These are phyloP conservation scores for honey bee (Apis mellifera) DNA, from an alignment of 1,140 invertebrate species.

Conservation along the genomic window Amel_HAv3.1 CM009938.2:7350001-7350500, in stretches of 20 bases:
- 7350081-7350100: constrained; percentile 91
- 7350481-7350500: constrained; percentile 75
- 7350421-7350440: constrained; percentile 94
- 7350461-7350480: constrained; percentile 84
- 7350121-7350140: constrained; percentile 81
- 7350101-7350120: constrained; percentile 84
- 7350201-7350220: constrained; percentile 82
- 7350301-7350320: constrained; percentile 73
- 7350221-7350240: constrained; percentile 79
- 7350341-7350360: constrained; percentile 76
- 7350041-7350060: constrained; percentile 90
- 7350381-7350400: constrained; percentile 89
- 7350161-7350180: constrained; percentile 88
- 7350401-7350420: constrained; percentile 90
- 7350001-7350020: constrained; percentile 79
- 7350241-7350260: constrained; percentile 90
- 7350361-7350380: constrained; percentile 83
- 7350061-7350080: constrained; percentile 94
- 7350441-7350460: constrained; percentile 89
- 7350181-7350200: constrained; percentile 88
- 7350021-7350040: constrained; percentile 83
- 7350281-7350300: constrained; percentile 85
- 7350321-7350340: constrained; percentile 73
- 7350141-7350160: constrained; percentile 85
- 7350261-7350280: constrained; percentile 89